Percentiles rank a stretch among this genome's conserved stretches.
Conservation (phyloP, 2,888 invertebrate species). For the Hemaris fuciformis region DNA sequence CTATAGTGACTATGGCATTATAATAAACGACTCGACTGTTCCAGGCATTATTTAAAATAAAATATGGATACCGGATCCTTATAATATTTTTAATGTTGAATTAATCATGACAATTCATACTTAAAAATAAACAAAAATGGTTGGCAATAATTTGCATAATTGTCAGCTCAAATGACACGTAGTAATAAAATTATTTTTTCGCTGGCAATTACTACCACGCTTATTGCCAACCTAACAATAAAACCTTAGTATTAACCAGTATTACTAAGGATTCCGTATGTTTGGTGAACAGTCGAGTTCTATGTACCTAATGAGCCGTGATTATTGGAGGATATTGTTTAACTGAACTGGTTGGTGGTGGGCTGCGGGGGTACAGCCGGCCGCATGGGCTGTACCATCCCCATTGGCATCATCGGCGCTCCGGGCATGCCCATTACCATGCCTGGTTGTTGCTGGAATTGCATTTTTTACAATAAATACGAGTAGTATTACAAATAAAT, state of each 20-base stretch:
- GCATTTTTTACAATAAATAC: background rate
- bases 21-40: conserved; percentile 3
- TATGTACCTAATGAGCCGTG: conserved; percentile 4
- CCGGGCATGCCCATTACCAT: conserved; percentile 76
- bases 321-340: conserved; percentile 35
- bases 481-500: too few species aligned
- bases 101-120: background rate
- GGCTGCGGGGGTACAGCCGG: conserved; percentile 67
- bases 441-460: conserved; percentile 72
- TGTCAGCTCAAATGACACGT: background rate
- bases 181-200: background rate
- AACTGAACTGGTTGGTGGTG: conserved; percentile 73
- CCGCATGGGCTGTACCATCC: conserved; percentile 63
- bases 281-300: conserved; percentile 5
- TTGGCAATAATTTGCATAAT: background rate
- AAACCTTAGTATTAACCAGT: background rate
- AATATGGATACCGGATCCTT: conserved; percentile 3
- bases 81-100: conserved; percentile 4
- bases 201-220: background rate
- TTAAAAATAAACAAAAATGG: conserved; percentile 2
- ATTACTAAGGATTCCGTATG: background rate
- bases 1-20: conserved; percentile 11
- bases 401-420: conserved; percentile 65
- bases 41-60: background rate
- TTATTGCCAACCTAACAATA: background rate